A percentile compares a stretch with the other conserved stretches of the same genome.
Conservation (phyloP, 2,888 invertebrate genomes). For the Elysia crispata region DNA sequence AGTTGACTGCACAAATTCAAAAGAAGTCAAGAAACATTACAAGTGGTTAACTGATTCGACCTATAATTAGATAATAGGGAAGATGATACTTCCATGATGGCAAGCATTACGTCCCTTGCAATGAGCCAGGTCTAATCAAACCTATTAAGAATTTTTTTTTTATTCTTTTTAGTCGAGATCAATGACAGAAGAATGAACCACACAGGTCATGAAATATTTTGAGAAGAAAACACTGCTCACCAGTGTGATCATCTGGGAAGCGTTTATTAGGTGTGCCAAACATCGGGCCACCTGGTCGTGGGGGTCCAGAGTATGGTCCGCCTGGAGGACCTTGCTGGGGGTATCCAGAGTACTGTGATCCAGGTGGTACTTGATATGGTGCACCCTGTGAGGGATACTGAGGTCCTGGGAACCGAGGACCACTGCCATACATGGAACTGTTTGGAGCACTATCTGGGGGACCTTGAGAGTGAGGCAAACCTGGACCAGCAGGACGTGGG, state of each 20-base stretch:
- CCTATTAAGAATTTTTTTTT: too few species aligned
- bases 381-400: conserved; percentile 13
- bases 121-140: too few species aligned
- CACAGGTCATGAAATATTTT: too few species aligned
- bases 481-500: conserved; percentile 51
- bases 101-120: too few species aligned
- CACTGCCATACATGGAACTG: conserved; percentile 35
- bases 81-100: too few species aligned
- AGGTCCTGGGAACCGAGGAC: conserved; percentile 41
- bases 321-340: conserved; percentile 11
- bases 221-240: not conserved
- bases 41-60: too few species aligned
- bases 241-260: conserved; percentile 57
- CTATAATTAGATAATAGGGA: too few species aligned
- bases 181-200: too few species aligned
- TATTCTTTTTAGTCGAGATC: too few species aligned
- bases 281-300: conserved; percentile 56
- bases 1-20: too few species aligned
- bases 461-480: conserved; percentile 34
- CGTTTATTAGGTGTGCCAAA: conserved; percentile 67
- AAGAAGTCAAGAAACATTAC: too few species aligned
- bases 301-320: conserved; percentile 49
- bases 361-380: conserved; percentile 34
- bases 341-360: conserved; percentile 39
- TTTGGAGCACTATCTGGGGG: conserved; percentile 38